A percentile compares a stretch with the other conserved stretches of the same genome.
Evolutionary conservation across 2,888 invertebrate species (phyloP).

Genomic region (Melanostoma scalare): DNA sequence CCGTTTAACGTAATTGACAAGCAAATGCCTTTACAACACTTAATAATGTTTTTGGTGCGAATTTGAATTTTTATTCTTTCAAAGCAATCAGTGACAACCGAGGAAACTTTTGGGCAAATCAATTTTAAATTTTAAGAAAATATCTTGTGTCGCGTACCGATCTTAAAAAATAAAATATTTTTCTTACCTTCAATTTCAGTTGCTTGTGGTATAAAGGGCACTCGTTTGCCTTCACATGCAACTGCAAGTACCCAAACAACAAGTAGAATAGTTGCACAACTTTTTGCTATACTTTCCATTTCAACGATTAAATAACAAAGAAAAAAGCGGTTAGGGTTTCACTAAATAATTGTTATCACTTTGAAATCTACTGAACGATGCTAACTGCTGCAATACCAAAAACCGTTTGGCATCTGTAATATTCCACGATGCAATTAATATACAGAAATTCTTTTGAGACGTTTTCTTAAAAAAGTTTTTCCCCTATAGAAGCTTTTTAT

Average conservation of each 20-base stretch:
- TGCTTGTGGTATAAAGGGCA: neutral
- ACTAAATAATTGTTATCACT: conserved; percentile 14
- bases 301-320: neutral
- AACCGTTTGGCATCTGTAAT: too few relatives aligned
- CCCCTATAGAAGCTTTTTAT: neutral
- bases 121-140: too few relatives aligned
- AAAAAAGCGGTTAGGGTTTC: neutral
- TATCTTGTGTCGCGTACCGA: neutral
- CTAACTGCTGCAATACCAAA: too few relatives aligned
- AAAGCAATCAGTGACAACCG: neutral
- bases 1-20: too few relatives aligned
- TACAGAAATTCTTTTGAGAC: neutral
- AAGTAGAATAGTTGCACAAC: neutral
- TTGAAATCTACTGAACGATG: neutral
- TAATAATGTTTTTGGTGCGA: neutral
- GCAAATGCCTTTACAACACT: too few relatives aligned
- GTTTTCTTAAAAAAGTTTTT: neutral
- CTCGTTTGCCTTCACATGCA: conserved; percentile 2
- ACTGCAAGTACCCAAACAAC: conserved; percentile 17
- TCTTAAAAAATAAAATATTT: neutral
- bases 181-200: conserved; percentile 29
- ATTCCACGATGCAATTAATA: too few relatives aligned
- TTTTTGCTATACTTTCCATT: conserved; percentile 5
- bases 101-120: neutral
- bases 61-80: neutral